Evolutionary conservation across 2,113 vertebrate genomes (phyloP), one percentile per base, ranked within the genome.

Genomic region (Misgurnus mizolepis): DNA sequence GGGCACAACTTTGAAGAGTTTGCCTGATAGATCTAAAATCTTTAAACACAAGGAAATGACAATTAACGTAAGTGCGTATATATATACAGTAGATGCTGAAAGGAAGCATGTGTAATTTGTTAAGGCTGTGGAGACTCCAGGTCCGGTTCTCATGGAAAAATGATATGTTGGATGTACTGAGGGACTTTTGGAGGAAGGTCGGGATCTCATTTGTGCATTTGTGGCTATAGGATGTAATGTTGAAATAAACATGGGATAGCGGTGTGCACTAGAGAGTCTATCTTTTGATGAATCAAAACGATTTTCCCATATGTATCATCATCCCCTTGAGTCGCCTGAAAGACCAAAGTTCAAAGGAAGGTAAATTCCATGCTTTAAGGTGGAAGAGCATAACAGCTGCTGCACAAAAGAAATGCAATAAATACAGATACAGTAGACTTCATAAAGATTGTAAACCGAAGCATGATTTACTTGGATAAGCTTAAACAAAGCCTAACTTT

Each of bases 1-100:
- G 62, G 34, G 60, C 62, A 55, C 61, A 55, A 76, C 34, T 62
- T 76, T 55, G 45, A 41, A n/a, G 18, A 61, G 41, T 53, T 76
- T 72, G 34, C 15, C 6, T 60, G 34, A 72, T 6, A 6, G 45
- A 47, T 56, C 7, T 56, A 56, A 56, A 56, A 18, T 58, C 17
- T 8, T n/a, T 18, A 58, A 58, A 58, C 11, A 15, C 6, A 56
- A 80, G 27, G 43, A 81, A 64, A 84, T 82, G 67, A 69, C 62
- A 18, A 39, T 22, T 77, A 58, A 58, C 3, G 0, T 78, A 85
- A 86, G 82, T 34, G 83, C 82, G 83, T 83, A 84, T 80, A 86
- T 50, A 27, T 34, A 34, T 34, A 34, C 27, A 34, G 27, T 84
- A 67, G 71, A 68, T 79, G 64, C 71, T 83, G 65, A 81, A 58